Conservation (phyloP, 2,797 vertebrate genomes). For the Columba guinea region DNA sequence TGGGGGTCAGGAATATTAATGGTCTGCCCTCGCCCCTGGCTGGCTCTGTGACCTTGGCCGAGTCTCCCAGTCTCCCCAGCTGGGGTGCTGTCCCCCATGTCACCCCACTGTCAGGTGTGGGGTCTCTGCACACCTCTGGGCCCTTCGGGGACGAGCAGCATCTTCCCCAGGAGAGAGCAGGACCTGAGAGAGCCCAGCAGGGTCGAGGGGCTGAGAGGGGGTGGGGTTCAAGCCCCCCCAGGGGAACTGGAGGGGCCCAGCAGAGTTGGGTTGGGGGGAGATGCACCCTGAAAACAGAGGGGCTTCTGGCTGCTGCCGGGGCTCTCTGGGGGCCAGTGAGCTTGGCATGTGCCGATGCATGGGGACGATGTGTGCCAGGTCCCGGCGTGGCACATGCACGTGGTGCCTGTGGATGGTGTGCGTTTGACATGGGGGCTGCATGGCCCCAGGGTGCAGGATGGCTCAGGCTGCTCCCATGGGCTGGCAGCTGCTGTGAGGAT, state of each 20-base stretch:
- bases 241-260: accelerated
- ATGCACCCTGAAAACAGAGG: not conserved
- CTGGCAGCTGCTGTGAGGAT: not conserved
- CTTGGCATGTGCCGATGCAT: accelerated
- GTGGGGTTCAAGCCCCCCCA: not conserved
- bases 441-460: not conserved
- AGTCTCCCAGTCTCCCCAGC: not conserved
- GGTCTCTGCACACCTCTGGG: accelerated
- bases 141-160: not conserved
- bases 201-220: not conserved
- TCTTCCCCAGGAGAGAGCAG: not conserved
- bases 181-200: not conserved
- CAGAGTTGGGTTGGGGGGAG: not conserved
- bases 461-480: not conserved
- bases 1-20: not conserved
- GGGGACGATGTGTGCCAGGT: not conserved
- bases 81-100: not conserved
- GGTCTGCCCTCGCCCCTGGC: accelerated
- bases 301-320: not conserved
- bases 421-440: no score
- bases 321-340: not conserved
- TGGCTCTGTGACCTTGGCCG: not conserved
- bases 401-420: not conserved
- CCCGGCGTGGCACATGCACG: not conserved
- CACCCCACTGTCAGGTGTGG: not conserved